These are phyloP conservation scores for Mythimna lalbum DNA, from an alignment of 2,888 invertebrate species.

Conservation along the genomic window DNA sequence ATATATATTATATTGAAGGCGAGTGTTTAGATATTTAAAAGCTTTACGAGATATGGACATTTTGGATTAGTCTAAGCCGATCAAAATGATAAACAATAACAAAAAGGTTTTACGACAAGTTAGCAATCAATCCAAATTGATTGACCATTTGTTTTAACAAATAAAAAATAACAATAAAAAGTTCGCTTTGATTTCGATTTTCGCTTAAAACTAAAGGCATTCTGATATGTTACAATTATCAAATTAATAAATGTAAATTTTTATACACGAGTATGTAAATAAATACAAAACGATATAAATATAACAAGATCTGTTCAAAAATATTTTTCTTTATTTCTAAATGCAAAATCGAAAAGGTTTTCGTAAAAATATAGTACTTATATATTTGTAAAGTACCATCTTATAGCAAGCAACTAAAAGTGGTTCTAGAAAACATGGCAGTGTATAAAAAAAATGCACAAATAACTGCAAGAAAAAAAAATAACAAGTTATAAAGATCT, in stretches of 20 bases:
- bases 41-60: conserved; percentile 57
- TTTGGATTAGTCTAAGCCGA: conserved; percentile 30
- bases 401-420: conserved; percentile 3
- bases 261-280: conserved; percentile 5
- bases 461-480: conserved; percentile 26
- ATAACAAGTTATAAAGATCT: conserved; percentile 20
- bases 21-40: conserved; percentile 57
- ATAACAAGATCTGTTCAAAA: conserved; percentile 44
- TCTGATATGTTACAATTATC: conserved; percentile 62
- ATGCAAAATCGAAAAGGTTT: conserved; percentile 43
- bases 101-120: conserved; percentile 13
- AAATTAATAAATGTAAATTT: conserved; percentile 20
- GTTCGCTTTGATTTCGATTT: conserved; percentile 67
- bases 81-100: conserved; percentile 12
- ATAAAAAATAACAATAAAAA: conserved; percentile 70
- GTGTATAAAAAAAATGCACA: conserved; percentile 53
- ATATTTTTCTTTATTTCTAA: conserved; percentile 42
- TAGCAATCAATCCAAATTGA: conserved; percentile 13
- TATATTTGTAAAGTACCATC: conserved; percentile 10
- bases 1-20: conserved; percentile 39
- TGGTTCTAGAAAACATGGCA: conserved; percentile 23
- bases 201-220: conserved; percentile 68
- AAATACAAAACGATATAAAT: conserved; percentile 37
- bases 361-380: conserved; percentile 38
- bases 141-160: conserved; percentile 39